Percentiles rank a stretch among this genome's conserved stretches.
phyloP scores from a whole-genome alignment of 2,797 vertebrate species.

The Antrozous pallidus region DNA sequence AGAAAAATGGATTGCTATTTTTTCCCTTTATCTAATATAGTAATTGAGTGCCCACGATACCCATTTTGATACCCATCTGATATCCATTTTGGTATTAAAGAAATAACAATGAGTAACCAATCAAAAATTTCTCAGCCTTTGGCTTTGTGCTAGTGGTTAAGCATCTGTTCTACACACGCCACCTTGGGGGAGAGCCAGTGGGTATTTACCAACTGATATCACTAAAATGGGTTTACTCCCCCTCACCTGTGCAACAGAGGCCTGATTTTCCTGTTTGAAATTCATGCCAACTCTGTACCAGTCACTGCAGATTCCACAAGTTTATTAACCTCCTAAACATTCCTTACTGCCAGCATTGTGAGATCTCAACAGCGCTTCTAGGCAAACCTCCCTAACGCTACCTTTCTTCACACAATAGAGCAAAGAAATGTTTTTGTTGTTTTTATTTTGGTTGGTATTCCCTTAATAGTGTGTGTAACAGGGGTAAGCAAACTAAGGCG shows the following conservation, averaged over 20 bases:
- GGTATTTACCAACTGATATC: constrained; percentile 36
- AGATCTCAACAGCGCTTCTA: background rate
- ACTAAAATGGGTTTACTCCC: background rate
- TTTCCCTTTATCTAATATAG: constrained; percentile 64
- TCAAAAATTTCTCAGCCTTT: constrained; percentile 42
- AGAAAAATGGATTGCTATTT: constrained; percentile 78
- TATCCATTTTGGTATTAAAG: constrained; percentile 55
- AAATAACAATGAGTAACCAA: constrained; percentile 46
- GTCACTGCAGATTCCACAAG: background rate
- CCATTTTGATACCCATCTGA: constrained; percentile 9
- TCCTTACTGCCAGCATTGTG: background rate
- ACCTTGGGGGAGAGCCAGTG: background rate
- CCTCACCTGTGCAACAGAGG: background rate
- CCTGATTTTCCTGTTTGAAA: background rate
- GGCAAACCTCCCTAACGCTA: background rate
- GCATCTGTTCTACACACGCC: background rate
- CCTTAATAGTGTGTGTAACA: background rate
- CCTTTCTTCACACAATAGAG: constrained; percentile 22
- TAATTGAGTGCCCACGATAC: constrained; percentile 68
- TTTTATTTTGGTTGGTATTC: background rate
- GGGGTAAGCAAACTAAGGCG: background rate
- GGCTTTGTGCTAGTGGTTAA: constrained; percentile 48
- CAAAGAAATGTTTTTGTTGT: background rate
- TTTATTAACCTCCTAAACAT: background rate
- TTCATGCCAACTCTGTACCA: background rate